Conservation (phyloP, 1,140 invertebrate species). For the Augochlora pura region DNA sequence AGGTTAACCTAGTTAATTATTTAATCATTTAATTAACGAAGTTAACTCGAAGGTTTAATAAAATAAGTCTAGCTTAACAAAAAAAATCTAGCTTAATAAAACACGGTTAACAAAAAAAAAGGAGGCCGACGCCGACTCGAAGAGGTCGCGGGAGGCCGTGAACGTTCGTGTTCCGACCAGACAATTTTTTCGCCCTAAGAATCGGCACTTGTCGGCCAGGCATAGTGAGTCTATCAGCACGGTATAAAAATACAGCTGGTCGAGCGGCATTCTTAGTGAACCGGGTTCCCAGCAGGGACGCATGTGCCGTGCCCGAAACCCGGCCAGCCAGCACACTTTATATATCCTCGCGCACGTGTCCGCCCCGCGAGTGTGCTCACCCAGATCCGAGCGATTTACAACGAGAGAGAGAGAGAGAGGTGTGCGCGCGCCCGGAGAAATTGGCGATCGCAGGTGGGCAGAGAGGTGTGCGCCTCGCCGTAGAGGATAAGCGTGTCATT, state of each 20-base stretch:
- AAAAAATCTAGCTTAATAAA: no score
- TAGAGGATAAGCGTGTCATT: slow-evolving; percentile 61
- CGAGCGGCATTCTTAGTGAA: neutral
- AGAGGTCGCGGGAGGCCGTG: no score
- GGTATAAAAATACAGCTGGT: slow-evolving; percentile 69
- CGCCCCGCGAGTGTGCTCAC: no score
- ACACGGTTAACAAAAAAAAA: neutral
- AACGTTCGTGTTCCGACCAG: neutral
- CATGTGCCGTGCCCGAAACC: neutral
- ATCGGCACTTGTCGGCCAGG: slow-evolving; percentile 59
- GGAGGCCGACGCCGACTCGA: neutral
- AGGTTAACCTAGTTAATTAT: no score
- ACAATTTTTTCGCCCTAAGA: neutral
- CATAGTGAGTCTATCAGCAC: slow-evolving; percentile 68
- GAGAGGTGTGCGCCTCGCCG: neutral
- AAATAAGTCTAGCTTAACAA: no score
- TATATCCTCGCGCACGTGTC: neutral
- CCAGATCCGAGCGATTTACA: no score
- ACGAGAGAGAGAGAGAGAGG: no score
- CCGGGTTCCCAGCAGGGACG: neutral
- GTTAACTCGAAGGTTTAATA: no score
- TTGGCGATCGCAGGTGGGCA: slow-evolving; percentile 3
- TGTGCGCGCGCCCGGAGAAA: neutral
- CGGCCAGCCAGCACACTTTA: no score
- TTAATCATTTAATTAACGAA: no score